A percentile compares a stretch with the other conserved stretches of the same genome.
Evolutionary conservation across 2,797 vertebrate species (phyloP).

Genomic region (Gymnothorax javanicus): DNA sequence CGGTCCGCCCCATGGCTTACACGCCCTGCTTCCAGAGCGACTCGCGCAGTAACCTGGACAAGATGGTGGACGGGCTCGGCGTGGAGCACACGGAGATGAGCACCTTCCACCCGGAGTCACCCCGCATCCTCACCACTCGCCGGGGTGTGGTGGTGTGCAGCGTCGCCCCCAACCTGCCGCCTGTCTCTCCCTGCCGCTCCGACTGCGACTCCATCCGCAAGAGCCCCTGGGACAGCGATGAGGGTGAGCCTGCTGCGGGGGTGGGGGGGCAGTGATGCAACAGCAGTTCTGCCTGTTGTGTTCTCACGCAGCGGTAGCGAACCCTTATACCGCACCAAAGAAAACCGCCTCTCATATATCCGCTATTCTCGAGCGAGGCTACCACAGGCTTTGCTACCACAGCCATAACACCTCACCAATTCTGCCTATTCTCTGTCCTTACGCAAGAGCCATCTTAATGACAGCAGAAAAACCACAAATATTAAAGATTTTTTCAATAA

Average conservation of each 20-base stretch:
- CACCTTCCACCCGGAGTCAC: conserved; percentile 92
- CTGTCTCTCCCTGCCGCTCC: conserved; percentile 87
- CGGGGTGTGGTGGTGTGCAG: conserved; percentile 94
- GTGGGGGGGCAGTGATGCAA: background rate
- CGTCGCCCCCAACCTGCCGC: conserved; percentile 90
- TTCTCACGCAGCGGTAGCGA: too few relatives aligned
- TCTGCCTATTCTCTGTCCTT: too few relatives aligned
- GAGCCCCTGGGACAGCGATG: conserved; percentile 86
- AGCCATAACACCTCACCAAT: too few relatives aligned
- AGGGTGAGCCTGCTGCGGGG: conserved; percentile 68
- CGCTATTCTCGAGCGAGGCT: too few relatives aligned
- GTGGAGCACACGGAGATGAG: conserved; percentile 94
- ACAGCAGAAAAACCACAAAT: background rate
- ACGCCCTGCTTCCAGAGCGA: conserved; percentile 93
- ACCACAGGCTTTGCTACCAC: too few relatives aligned
- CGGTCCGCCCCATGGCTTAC: conserved; percentile 93
- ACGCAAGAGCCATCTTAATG: too few relatives aligned
- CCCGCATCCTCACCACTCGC: conserved; percentile 82
- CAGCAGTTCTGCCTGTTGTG: background rate
- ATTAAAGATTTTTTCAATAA: too few relatives aligned
- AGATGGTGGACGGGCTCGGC: conserved; percentile 79
- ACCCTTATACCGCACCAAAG: too few relatives aligned
- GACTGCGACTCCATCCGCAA: conserved; percentile 94
- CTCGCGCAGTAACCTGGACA: conserved; percentile 84
- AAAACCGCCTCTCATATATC: too few relatives aligned